Evolutionary conservation across 1,140 invertebrate genomes (phyloP).

Genomic region (Apocrypta bakeri): DNA sequence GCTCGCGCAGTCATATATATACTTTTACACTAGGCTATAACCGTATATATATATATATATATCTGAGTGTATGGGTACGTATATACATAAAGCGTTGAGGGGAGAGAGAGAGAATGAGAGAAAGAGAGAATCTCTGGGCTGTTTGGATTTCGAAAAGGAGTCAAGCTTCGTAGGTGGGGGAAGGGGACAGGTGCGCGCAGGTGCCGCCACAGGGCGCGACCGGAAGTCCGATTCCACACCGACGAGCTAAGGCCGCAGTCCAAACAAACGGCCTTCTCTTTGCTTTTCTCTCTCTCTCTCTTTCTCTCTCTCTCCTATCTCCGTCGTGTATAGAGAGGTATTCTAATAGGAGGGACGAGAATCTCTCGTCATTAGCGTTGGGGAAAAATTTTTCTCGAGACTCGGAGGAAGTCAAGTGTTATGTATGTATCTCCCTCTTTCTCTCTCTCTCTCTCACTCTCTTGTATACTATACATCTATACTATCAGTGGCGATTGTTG

Average conservation of each 20-base stretch:
- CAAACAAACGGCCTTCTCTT: conserved; percentile 51
- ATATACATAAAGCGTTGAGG: conserved; percentile 20
- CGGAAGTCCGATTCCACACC: conserved; percentile 65
- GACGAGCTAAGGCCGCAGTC: conserved; percentile 45
- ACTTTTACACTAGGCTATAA: conserved; percentile 37
- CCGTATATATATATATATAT: conserved; percentile 33
- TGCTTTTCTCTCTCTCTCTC: background rate
- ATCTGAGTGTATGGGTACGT: conserved; percentile 21
- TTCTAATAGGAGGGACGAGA: background rate
- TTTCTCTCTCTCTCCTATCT: conserved; percentile 2
- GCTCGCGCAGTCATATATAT: background rate
- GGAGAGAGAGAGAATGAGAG: background rate
- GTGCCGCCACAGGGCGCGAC: conserved; percentile 67
- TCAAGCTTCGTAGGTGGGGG: conserved; percentile 45
- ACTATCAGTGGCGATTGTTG: conserved; percentile 5
- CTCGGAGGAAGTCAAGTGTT: background rate
- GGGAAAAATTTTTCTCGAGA: background rate
- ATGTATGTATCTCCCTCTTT: too few species aligned
- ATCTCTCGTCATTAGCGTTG: background rate
- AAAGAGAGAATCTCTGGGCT: conserved; percentile 35
- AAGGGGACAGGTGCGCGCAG: conserved; percentile 66
- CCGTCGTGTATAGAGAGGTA: background rate
- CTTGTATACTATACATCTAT: background rate
- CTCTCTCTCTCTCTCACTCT: background rate
- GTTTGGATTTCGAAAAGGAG: conserved; percentile 47